phyloP scores from a whole-genome alignment of 2,113 vertebrate species.

The Semicossyphus pulcher region DNA sequence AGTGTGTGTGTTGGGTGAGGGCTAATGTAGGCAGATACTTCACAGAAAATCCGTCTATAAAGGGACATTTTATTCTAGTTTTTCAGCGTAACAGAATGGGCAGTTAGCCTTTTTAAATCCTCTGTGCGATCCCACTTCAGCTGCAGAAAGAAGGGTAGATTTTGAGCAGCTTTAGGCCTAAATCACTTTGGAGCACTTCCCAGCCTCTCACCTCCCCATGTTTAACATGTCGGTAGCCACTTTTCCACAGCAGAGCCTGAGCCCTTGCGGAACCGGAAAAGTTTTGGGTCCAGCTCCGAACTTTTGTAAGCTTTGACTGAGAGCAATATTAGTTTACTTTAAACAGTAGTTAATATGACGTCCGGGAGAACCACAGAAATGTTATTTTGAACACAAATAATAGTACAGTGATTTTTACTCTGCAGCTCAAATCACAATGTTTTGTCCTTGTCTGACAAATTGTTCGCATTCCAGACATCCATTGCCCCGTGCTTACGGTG shows the following conservation, averaged over 20 bases:
- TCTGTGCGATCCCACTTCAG: slow-evolving; percentile 45
- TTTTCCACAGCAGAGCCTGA: slow-evolving; percentile 31
- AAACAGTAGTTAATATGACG: slow-evolving; percentile 22
- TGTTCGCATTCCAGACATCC: slow-evolving; percentile 32
- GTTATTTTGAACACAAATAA: slow-evolving; percentile 30
- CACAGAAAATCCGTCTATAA: slow-evolving; percentile 17
- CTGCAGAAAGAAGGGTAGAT: slow-evolving; percentile 38
- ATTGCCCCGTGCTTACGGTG: not conserved
- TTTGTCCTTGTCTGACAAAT: slow-evolving; percentile 16
- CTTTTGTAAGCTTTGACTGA: slow-evolving; percentile 19
- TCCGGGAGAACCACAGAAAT: slow-evolving; percentile 19
- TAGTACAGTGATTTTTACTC: not conserved
- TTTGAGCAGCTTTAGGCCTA: slow-evolving; percentile 54
- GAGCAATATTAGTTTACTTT: slow-evolving; percentile 40
- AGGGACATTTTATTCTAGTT: not conserved
- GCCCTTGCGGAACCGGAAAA: slow-evolving; percentile 28
- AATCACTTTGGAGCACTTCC: slow-evolving; percentile 61
- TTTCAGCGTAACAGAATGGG: slow-evolving; percentile 29
- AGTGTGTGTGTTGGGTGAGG: not conserved
- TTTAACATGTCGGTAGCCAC: slow-evolving; percentile 45
- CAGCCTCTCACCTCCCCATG: slow-evolving; percentile 46
- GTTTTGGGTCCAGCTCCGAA: slow-evolving; percentile 26
- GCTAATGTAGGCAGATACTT: slow-evolving; percentile 13
- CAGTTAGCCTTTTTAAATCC: slow-evolving; percentile 47
- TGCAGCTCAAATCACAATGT: slow-evolving; percentile 5